phyloP scores from a whole-genome alignment of 2,113 vertebrate genomes.

The Struthio camelus region DNA sequence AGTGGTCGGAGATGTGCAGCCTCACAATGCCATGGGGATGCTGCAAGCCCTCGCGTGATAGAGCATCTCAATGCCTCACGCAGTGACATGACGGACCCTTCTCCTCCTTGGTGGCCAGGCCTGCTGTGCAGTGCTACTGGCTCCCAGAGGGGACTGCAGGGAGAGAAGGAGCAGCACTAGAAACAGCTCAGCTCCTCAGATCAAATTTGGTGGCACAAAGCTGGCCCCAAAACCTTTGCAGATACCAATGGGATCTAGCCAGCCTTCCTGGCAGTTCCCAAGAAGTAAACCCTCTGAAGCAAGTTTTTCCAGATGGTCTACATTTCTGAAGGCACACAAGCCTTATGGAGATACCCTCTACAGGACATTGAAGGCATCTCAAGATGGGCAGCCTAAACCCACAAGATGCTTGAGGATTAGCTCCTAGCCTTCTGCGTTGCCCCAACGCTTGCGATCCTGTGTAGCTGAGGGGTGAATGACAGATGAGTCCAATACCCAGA shows the following conservation, averaged over 20 bases:
- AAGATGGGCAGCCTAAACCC: neutral
- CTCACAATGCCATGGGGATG: accelerated
- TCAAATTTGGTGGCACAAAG: neutral
- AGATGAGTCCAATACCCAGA: neutral
- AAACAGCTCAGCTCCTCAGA: neutral
- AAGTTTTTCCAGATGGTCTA: neutral
- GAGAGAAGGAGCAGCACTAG: neutral
- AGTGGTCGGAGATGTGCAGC: neutral
- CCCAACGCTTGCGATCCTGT: neutral
- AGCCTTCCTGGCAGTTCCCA: neutral
- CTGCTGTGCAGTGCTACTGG: neutral
- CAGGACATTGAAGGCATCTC: neutral
- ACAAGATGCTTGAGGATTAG: neutral
- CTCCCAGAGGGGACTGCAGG: accelerated
- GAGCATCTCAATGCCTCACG: too few relatives aligned
- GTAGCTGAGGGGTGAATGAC: neutral
- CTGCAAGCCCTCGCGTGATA: too few relatives aligned
- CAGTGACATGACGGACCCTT: too few relatives aligned
- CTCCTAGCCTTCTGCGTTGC: neutral
- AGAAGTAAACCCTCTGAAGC: neutral
- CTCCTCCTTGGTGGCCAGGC: neutral
- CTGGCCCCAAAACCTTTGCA: neutral
- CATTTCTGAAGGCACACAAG: neutral
- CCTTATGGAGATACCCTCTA: neutral
- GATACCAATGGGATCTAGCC: neutral